A percentile compares a stretch with the other conserved stretches of the same genome.
Conservation (phyloP, 53 echinoderm and acorn worm genomes). For the Luidia sarsii region DNA sequence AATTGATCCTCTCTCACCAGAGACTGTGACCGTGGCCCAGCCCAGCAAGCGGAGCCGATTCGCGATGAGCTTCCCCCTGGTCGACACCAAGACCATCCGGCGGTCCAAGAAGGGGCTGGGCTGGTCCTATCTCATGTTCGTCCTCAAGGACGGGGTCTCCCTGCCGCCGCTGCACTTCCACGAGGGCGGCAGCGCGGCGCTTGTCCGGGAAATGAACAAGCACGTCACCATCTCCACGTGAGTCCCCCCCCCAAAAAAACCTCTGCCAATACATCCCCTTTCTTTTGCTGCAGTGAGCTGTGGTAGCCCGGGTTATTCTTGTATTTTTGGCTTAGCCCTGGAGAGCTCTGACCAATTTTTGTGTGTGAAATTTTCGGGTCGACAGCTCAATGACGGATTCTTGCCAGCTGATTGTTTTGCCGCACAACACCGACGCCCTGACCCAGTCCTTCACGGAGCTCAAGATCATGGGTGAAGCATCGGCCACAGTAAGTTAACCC, state of each 20-base stretch:
- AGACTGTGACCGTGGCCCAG: conserved; percentile 67
- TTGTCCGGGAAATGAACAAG: conserved; percentile 69
- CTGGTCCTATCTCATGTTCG: conserved; percentile 92
- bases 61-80: conserved; percentile 74
- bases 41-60: conserved; percentile 65
- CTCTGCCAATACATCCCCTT: too few relatives aligned
- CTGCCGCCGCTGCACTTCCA: conserved; percentile 98
- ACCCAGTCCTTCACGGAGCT: conserved; percentile 63
- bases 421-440: conserved; percentile 61
- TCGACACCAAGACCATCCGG: conserved; percentile 84
- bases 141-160: conserved; percentile 79
- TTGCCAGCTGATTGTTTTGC: conserved; percentile 52
- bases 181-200: conserved; percentile 83
- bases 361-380: too few relatives aligned
- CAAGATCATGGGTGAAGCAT: conserved; percentile 61
- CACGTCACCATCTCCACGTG: conserved; percentile 91
- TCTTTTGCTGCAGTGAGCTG: too few relatives aligned
- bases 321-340: too few relatives aligned
- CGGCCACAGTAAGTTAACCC: conserved; percentile 48
- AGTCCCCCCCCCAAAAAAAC: not conserved
- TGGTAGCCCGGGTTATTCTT: too few relatives aligned
- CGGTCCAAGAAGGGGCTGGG: conserved; percentile 88
- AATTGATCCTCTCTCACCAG: conserved; percentile 13
- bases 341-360: too few relatives aligned
- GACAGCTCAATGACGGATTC: conserved; percentile 52